Percentiles rank a stretch among this genome's conserved stretches.
Evolutionary conservation across 2,113 vertebrate species (phyloP).

Genomic region (Semnornis frantzii): DNA sequence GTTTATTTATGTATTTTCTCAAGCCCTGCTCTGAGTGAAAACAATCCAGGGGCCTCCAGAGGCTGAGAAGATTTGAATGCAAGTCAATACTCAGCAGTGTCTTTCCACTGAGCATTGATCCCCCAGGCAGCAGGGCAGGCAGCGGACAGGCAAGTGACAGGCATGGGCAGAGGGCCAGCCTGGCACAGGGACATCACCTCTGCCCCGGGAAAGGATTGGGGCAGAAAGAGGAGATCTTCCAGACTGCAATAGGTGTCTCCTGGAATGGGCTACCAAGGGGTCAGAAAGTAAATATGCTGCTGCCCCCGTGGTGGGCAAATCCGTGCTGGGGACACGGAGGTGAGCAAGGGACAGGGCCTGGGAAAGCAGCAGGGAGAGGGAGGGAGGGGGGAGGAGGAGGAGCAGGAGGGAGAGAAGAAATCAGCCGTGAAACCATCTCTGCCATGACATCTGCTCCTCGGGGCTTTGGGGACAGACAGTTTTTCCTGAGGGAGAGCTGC

Average conservation of each 20-base stretch:
- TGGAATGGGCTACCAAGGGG: not conserved
- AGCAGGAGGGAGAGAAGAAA: not conserved
- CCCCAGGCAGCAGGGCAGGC: not conserved
- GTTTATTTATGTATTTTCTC: constrained; percentile 17
- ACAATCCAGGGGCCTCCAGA: constrained; percentile 9
- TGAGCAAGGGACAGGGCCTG: not conserved
- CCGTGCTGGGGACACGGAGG: rapidly evolving
- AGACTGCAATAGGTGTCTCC: not conserved
- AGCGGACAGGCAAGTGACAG: not conserved
- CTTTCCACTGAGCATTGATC: constrained; percentile 46
- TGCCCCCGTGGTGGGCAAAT: not conserved
- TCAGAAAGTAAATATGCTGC: not conserved
- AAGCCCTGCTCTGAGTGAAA: constrained; percentile 33
- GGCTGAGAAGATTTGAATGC: constrained; percentile 50
- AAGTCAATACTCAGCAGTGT: constrained; percentile 25
- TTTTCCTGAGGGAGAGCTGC: not conserved
- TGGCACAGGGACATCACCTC: not conserved
- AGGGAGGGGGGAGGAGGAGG: not conserved
- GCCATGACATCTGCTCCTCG: not conserved
- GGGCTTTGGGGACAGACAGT: not conserved
- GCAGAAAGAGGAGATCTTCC: not conserved
- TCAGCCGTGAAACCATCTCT: not conserved
- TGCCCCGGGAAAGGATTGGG: not conserved
- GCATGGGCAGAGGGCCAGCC: not conserved
- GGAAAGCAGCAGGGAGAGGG: not conserved